Base-by-base conservation (phyloP, 2,888 invertebrate genomes). In the Drosophila cyrtoloma region DNA sequence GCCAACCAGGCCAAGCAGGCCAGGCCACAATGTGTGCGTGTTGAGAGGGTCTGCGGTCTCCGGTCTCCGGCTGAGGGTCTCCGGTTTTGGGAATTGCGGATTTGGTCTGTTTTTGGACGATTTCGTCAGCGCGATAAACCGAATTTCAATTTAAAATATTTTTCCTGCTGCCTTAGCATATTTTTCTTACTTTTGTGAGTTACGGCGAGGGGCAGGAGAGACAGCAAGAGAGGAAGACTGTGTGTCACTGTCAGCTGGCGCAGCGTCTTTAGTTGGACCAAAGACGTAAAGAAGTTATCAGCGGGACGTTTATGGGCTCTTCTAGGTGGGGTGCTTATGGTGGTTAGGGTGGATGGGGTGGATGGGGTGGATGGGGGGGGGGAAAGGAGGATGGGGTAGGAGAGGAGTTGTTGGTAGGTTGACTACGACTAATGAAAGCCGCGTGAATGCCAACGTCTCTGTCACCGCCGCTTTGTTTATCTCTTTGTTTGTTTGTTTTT, bases 71-170 rank as follows among this genome's bases (percentile, higher is more conserved):
- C 7, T 47, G 9, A 19, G 33, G 30, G 35, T 30, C 60, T 50
- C 28, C 30, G 35, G 42, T 5, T 26, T 50, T 50, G 68, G 39
- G 71, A 57, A 51, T 51, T 69, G 69, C 51, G 35, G 26, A 32
- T 68, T 62, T 77, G 52, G 70, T 61, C 76, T 61, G 70, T 47
- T 47, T 22, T 66, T 72, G 71, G 74, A 66, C 68, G 85, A 86
- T 86, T 86, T 82, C 68, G 62, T 80, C 71, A 74, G 70, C 67
- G 72, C 77, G 87, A 87, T 87, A 87, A 87, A 86, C 90, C 79
- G 87, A 90, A 90, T 87, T 91, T 90, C 89, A 87, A 90, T 87
- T 87, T 90, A 87, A 90, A 87, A 89, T 88, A 90, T 77, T 81
- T 78, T 79, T 83, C 62, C 33, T 82, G 91, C 89, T 86, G 87